Conservation (phyloP, 2,113 vertebrate species). For the Phrynocephalus versicolor region DNA sequence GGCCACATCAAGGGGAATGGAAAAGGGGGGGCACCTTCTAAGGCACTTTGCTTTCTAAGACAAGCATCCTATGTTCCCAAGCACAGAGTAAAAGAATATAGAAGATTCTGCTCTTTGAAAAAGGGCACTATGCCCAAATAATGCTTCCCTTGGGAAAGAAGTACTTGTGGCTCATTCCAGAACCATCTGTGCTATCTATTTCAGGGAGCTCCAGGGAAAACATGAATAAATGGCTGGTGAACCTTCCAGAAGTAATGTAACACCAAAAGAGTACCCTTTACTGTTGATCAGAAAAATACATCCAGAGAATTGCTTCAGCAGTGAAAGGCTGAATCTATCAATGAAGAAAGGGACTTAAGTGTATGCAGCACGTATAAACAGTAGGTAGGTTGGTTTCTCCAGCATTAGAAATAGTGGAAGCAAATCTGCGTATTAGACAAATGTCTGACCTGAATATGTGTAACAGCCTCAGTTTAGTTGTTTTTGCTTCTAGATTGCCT, state of each 20-base stretch:
- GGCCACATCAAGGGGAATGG: not conserved
- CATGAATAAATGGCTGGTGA: not conserved
- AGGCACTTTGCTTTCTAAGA: not conserved
- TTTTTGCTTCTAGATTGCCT: no score
- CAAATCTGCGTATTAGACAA: not conserved
- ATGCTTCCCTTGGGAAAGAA: not conserved
- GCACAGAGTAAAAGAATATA: not conserved
- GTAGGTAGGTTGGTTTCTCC: not conserved
- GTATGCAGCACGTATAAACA: not conserved
- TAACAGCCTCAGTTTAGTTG: no score
- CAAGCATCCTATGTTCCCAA: not conserved
- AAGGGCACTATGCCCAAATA: not conserved
- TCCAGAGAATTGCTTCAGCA: not conserved
- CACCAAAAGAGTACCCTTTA: not conserved
- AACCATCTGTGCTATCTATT: constrained; percentile 1
- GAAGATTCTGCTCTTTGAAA: not conserved
- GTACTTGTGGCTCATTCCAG: not conserved
- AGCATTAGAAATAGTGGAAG: no score
- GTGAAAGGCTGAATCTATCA: not conserved
- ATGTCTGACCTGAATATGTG: not conserved
- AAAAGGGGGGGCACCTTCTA: not conserved
- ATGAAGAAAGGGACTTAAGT: not conserved
- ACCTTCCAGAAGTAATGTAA: not conserved
- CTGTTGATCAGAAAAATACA: not conserved
- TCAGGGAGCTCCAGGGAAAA: constrained; percentile 1